Evolutionary conservation across 1,140 invertebrate genomes (phyloP).

Genomic region (Apis dorsata): DNA sequence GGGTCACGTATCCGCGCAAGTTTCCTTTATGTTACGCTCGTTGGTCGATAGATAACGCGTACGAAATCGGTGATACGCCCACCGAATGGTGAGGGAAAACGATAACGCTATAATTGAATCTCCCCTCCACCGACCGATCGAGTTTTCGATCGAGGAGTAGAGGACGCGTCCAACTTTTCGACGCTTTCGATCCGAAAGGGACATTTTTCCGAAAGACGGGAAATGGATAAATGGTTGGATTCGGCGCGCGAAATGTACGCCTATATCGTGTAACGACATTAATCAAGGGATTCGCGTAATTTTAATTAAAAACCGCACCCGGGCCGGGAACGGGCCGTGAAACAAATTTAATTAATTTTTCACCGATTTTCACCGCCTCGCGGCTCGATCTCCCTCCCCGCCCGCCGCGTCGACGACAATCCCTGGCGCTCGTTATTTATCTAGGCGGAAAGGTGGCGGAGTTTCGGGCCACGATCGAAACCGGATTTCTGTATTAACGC

Average conservation of each 20-base stretch:
- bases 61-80: neutral
- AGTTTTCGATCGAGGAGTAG: no score
- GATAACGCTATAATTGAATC: slow-evolving; percentile 35
- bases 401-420: slow-evolving; percentile 12
- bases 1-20: no score
- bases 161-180: no score
- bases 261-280: slow-evolving; percentile 37
- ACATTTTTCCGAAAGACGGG: neutral
- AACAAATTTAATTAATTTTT: slow-evolving; percentile 67
- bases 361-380: neutral
- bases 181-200: neutral
- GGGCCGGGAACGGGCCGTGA: slow-evolving; percentile 37
- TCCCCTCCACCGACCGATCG: no score
- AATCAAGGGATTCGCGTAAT: slow-evolving; percentile 65
- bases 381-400: neutral
- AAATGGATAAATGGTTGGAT: neutral
- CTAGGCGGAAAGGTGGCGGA: slow-evolving; percentile 26
- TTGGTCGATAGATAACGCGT: slow-evolving; percentile 5
- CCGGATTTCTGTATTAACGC: slow-evolving; percentile 46
- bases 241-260: slow-evolving; percentile 1
- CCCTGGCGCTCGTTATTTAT: slow-evolving; percentile 43
- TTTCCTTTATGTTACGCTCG: neutral
- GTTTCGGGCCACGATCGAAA: slow-evolving; percentile 8
- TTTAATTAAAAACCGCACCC: slow-evolving; percentile 64
- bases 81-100: slow-evolving; percentile 5